A percentile compares a stretch with the other conserved stretches of the same genome.
These are phyloP conservation scores for Ditula angustiorana DNA, from an alignment of 2,888 invertebrate genomes.

Conservation along the genomic window DNA sequence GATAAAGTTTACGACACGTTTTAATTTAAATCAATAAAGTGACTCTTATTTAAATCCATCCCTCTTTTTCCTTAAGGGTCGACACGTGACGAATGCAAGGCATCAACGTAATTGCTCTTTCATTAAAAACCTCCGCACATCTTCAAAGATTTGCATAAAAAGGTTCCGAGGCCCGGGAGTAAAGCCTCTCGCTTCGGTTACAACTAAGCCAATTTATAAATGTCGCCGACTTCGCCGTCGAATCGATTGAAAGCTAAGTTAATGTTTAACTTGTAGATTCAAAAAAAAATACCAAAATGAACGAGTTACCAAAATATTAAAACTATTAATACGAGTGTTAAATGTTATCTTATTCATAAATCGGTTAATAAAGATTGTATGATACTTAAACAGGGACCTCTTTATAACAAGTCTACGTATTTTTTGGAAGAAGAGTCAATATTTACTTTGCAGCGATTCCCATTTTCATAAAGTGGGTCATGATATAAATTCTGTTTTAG, in stretches of 20 bases:
- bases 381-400: no score
- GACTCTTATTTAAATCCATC: constrained; percentile 59
- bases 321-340: no score
- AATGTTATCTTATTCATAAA: no score
- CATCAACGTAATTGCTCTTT: constrained; percentile 79
- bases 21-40: constrained; percentile 65
- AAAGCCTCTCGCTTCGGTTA: constrained; percentile 55
- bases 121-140: constrained; percentile 81
- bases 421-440: no score
- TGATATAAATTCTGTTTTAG: no score
- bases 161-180: constrained; percentile 62
- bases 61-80: constrained; percentile 49
- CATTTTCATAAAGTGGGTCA: no score
- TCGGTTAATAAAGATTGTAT: no score
- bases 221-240: constrained; percentile 59
- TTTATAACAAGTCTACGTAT: no score
- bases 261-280: constrained; percentile 39
- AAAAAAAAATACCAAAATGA: neutral
- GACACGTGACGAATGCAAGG: constrained; percentile 67
- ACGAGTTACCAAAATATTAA: no score
- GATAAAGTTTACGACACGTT: constrained; percentile 7
- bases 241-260: constrained; percentile 56
- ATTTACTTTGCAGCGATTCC: no score
- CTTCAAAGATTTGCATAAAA: constrained; percentile 82
- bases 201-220: constrained; percentile 71